Conservation (phyloP, 2,797 vertebrate genomes). For the Crocidura indochinensis region DNA sequence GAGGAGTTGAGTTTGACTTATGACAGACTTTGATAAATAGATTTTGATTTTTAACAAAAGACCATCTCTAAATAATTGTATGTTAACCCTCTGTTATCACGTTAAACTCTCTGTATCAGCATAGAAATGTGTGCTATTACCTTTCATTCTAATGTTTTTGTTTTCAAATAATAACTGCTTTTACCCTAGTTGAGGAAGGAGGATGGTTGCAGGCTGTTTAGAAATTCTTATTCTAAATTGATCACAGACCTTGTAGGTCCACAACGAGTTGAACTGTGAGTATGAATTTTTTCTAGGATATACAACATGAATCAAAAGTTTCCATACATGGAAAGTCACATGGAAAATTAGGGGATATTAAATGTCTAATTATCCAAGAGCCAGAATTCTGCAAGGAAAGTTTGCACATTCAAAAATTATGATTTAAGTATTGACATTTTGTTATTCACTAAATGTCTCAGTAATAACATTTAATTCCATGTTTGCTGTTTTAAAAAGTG, state of each 20-base stretch:
- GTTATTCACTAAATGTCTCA: not conserved
- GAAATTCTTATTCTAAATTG: conserved; percentile 56
- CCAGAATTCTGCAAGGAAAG: not conserved
- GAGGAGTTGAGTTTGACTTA: too few relatives aligned
- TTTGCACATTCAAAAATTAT: too few relatives aligned
- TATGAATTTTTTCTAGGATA: not conserved
- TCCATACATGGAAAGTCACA: conserved; percentile 58
- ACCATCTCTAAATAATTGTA: not conserved
- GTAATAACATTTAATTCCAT: conserved; percentile 30
- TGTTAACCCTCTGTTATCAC: not conserved
- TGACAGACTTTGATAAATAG: not conserved
- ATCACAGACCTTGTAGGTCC: not conserved
- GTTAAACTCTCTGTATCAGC: conserved; percentile 43
- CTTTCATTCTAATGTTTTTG: conserved; percentile 63
- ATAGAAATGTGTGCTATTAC: not conserved
- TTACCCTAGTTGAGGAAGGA: not conserved
- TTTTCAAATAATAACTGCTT: not conserved
- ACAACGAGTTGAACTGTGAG: not conserved
- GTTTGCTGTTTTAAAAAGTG: not conserved
- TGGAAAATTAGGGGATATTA: not conserved
- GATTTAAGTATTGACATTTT: not conserved
- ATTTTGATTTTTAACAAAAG: not conserved
- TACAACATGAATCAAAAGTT: conserved; percentile 51
- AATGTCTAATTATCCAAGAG: not conserved
- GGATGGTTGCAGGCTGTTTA: not conserved